phyloP scores from a whole-genome alignment of 2,888 invertebrate species.

The Campoletis raptor region DNA sequence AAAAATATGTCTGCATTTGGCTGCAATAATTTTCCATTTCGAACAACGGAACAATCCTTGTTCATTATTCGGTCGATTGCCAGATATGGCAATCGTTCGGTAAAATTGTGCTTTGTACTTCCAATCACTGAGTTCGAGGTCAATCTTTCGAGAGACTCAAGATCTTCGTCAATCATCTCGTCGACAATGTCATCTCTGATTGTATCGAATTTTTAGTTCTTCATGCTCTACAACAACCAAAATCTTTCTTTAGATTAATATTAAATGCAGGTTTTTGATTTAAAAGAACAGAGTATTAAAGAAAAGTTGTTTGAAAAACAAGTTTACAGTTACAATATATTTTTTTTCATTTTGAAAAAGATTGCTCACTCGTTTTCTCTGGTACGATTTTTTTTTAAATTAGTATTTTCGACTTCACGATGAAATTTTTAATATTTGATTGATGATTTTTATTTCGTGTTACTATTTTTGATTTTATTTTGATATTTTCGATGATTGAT shows the following conservation, averaged over 20 bases:
- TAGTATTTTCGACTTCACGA: not conserved
- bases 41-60: not conserved
- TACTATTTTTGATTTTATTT: too few species aligned
- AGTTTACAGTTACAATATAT: not conserved
- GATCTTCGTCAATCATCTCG: not conserved
- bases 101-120: not conserved
- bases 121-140: not conserved
- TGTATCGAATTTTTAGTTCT: not conserved
- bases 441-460: not conserved
- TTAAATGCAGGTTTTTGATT: not conserved
- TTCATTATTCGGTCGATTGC: not conserved
- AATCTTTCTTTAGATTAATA: not conserved
- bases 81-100: not conserved
- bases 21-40: not conserved
- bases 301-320: not conserved
- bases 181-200: not conserved
- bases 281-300: not conserved
- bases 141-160: not conserved
- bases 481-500: too few species aligned
- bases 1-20: not conserved
- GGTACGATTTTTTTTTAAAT: not conserved
- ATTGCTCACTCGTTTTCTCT: not conserved
- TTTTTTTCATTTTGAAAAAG: not conserved
- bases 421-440: too few species aligned
- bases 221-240: not conserved